Percentiles rank a stretch among this genome's conserved stretches.
Conservation (phyloP, 2,113 vertebrate species). For the Tupaia chinensis region DNA sequence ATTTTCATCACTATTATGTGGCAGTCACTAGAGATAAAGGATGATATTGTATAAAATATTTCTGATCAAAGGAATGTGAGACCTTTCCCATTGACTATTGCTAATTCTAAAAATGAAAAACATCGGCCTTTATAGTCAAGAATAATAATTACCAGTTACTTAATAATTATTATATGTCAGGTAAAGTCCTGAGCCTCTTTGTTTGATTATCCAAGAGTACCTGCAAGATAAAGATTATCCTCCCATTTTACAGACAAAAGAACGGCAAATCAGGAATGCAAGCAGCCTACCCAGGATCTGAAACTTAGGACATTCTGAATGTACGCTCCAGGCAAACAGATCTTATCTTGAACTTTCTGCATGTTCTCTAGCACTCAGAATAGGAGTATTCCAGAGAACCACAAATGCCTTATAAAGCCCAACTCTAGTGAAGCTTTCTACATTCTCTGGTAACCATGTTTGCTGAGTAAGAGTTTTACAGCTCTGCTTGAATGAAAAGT, state of each 20-base stretch:
- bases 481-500: not conserved
- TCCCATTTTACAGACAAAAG: not conserved
- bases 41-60: not conserved
- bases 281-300: not conserved
- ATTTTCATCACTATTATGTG: not conserved
- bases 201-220: fast-evolving
- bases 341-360: not conserved
- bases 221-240: not conserved
- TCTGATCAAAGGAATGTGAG: conserved; percentile 40
- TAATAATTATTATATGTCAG: not conserved
- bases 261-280: not conserved
- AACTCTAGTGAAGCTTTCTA: not conserved
- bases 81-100: not conserved
- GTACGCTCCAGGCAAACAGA: not conserved
- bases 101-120: not conserved
- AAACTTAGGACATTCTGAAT: not conserved
- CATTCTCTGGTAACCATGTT: not conserved
- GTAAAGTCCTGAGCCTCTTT: not conserved
- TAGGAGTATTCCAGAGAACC: fast-evolving
- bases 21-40: not conserved
- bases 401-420: not conserved
- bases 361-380: too few species aligned
- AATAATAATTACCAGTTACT: not conserved
- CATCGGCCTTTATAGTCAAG: not conserved
- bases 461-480: not conserved